A percentile compares a stretch with the other conserved stretches of the same genome.
phyloP scores from a whole-genome alignment of 2,797 vertebrate species.

The Emydoidea blandingii region DNA sequence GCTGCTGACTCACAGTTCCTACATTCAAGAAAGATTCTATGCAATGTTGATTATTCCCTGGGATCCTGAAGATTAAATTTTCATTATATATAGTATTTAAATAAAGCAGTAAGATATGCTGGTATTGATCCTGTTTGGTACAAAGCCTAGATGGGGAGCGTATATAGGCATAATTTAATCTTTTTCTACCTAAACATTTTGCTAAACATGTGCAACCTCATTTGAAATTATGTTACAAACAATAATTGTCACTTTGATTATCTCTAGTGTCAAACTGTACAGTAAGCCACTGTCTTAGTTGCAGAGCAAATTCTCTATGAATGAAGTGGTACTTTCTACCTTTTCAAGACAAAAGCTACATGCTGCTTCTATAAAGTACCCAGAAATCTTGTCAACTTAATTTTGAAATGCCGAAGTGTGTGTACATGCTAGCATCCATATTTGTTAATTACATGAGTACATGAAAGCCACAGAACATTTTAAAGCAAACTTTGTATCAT shows the following conservation, averaged over 20 bases:
- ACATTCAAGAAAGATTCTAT: conserved; percentile 53
- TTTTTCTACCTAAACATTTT: background rate
- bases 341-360: background rate
- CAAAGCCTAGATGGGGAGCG: background rate
- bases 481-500: background rate
- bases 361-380: background rate
- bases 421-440: background rate
- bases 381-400: background rate
- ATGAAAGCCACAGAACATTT: background rate
- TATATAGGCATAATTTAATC: background rate
- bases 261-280: background rate
- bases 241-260: background rate
- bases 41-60: conserved; percentile 11
- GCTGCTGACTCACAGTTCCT: conserved; percentile 75
- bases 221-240: background rate
- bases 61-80: conserved; percentile 52
- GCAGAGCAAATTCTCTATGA: background rate
- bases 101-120: background rate
- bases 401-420: background rate
- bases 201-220: background rate
- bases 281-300: background rate
- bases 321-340: background rate
- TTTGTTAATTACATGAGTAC: background rate
- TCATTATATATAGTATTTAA: background rate
- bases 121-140: background rate